Evolutionary conservation across 2,113 vertebrate genomes (phyloP).

Genomic region (Atherinomorus stipes): DNA sequence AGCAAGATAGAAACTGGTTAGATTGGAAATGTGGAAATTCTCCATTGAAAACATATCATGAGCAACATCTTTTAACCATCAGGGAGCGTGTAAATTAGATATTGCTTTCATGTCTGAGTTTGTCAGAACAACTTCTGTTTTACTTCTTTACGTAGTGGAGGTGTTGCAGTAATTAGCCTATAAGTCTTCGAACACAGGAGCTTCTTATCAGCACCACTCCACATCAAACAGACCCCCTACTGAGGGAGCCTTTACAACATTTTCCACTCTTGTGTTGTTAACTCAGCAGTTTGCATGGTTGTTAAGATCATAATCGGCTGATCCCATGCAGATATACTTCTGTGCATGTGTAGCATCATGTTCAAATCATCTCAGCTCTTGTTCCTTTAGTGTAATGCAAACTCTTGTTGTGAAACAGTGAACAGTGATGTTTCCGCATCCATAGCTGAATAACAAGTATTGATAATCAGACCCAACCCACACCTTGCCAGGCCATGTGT

Average conservation of each 20-base stretch:
- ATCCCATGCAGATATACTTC: constrained; percentile 14
- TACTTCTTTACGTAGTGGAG: constrained; percentile 24
- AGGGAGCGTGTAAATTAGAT: not conserved
- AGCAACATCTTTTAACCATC: not conserved
- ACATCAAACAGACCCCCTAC: constrained; percentile 42
- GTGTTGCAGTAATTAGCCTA: constrained; percentile 56
- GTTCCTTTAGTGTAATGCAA: not conserved
- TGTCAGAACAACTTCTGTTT: constrained; percentile 40
- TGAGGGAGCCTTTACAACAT: constrained; percentile 35
- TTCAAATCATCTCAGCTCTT: constrained; percentile 18
- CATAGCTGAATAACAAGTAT: constrained; percentile 27
- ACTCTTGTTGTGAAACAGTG: constrained; percentile 19
- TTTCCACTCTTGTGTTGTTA: constrained; percentile 33
- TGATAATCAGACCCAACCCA: constrained; percentile 32
- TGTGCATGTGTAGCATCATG: not conserved
- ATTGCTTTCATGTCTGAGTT: constrained; percentile 11
- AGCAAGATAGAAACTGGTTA: too few species aligned
- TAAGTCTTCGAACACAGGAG: constrained; percentile 33
- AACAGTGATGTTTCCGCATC: not conserved
- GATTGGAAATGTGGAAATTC: not conserved
- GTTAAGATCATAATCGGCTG: constrained; percentile 18
- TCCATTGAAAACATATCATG: not conserved
- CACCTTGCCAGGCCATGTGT: not conserved
- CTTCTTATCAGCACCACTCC: constrained; percentile 46
- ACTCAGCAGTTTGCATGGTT: constrained; percentile 30